A percentile compares a stretch with the other conserved stretches of the same genome.
These are phyloP conservation scores for Passer montanus DNA, from an alignment of 2,113 vertebrate genomes.

Conservation along the genomic window DNA sequence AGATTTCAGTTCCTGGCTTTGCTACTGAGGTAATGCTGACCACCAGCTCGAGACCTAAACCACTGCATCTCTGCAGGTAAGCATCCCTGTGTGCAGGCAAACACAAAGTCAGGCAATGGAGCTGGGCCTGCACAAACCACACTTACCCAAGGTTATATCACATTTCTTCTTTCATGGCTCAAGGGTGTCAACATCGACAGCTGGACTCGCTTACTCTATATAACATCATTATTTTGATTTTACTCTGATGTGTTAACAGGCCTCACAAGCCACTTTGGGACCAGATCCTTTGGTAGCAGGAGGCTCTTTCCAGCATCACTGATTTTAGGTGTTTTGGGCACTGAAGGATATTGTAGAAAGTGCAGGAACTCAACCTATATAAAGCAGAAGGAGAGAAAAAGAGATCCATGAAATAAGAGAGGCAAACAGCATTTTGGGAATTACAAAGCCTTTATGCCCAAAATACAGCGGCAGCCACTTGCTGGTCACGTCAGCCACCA, in stretches of 20 bases:
- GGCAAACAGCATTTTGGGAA: neutral
- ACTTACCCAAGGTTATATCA: neutral
- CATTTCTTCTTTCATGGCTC: neutral
- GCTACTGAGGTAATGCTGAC: neutral
- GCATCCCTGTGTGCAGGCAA: neutral
- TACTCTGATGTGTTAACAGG: neutral
- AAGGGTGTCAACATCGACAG: neutral
- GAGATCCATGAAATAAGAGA: neutral
- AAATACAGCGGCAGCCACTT: neutral
- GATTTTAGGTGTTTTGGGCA: neutral
- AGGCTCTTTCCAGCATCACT: neutral
- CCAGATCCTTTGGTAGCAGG: neutral
- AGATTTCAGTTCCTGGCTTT: neutral
- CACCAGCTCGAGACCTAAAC: neutral
- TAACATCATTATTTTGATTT: constrained; percentile 8
- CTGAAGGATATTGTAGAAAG: neutral
- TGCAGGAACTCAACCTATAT: neutral
- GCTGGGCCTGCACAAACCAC: neutral
- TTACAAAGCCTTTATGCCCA: neutral
- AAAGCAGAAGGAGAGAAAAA: neutral
- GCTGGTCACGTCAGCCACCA: neutral
- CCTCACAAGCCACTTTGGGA: neutral
- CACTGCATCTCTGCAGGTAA: neutral
- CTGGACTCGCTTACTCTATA: neutral
- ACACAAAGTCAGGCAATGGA: neutral